Evolutionary conservation across 2,888 invertebrate genomes (phyloP), one percentile per base, ranked within the genome.

Genomic region (Escarpia spicata): DNA sequence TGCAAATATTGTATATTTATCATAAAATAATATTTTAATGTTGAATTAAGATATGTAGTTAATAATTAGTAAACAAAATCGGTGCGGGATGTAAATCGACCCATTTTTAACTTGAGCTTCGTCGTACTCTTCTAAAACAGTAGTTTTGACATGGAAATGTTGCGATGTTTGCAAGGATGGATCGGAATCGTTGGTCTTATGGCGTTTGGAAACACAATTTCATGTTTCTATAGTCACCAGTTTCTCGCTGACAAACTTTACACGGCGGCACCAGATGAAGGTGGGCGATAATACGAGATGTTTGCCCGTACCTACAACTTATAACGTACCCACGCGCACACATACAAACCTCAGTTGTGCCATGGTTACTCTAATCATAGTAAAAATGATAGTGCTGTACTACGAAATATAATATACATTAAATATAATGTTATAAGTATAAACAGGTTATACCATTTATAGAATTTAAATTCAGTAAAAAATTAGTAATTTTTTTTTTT

Each of bases 121-220:
- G 19, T 15, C 6, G 15, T 19, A 6, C n/a, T 75, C 4, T 6
- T n/a, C 26, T 26, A 75, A 75, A 75, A 75, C 26, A 75, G 26
- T 75, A 19, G 75, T 26, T 52, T 52, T 26, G 26, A 19, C 75
- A 75, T 75, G 75, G 75, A 75, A 75, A 75, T 75, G 75, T 43
- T 94, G 90, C 92, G 94, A 43, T 94, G 93, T 93, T 93, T 95
- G 92, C 94, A 95, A 90, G 95, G 95, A 60, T 96, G 95, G 95
- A 94, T 96, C 60, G 95, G 95, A 91, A 93, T 96, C 92, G 95
- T 95, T 3, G 95, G 95, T 15, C 91, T 96, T 12, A 95, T 95
- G 94, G 95, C 95, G 3, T 92, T 96, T 90, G 95, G 95, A 92
- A 96, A 95, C 92, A 95, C 95, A 26, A 26, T 96, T 89, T 95